A percentile compares a stretch with the other conserved stretches of the same genome.
phyloP scores from a whole-genome alignment of 2,113 vertebrate species.

The Callopanchax toddi region DNA sequence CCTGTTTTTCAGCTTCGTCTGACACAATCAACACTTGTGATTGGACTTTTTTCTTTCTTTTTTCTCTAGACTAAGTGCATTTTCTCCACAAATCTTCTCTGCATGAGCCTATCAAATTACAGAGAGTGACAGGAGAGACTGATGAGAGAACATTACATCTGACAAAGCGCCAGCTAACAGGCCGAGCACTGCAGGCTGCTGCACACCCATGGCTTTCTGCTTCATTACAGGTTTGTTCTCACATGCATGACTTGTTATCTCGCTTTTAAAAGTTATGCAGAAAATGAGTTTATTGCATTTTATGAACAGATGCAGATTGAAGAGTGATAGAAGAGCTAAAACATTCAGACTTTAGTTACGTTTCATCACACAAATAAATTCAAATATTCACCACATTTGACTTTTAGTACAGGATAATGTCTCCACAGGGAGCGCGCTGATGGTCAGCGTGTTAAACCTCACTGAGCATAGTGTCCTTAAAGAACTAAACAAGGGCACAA shows the following conservation, averaged over 20 bases:
- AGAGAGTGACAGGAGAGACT: conserved; percentile 33
- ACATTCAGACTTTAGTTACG: neutral
- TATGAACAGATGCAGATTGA: conserved; percentile 10
- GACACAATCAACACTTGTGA: conserved; percentile 3
- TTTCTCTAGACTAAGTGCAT: neutral
- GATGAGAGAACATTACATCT: conserved; percentile 45
- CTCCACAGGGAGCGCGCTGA: too few species aligned
- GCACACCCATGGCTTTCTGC: conserved; percentile 27
- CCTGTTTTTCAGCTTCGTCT: neutral
- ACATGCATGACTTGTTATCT: conserved; percentile 26
- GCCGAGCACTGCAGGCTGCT: conserved; percentile 28
- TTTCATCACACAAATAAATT: neutral
- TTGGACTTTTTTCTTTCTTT: conserved; percentile 22
- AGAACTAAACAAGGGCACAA: conserved; percentile 50
- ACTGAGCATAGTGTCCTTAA: conserved; percentile 20
- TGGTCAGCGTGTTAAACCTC: neutral
- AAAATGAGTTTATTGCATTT: conserved; percentile 22
- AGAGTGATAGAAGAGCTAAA: neutral
- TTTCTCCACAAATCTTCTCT: conserved; percentile 15
- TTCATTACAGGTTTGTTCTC: conserved; percentile 37
- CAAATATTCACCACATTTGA: too few species aligned
- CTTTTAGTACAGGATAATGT: neutral
- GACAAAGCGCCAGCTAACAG: conserved; percentile 41
- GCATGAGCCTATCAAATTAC: conserved; percentile 32
- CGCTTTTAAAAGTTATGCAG: conserved; percentile 2